Conservation (phyloP, 2,888 invertebrate species). For the Auanema sp. region DNA sequence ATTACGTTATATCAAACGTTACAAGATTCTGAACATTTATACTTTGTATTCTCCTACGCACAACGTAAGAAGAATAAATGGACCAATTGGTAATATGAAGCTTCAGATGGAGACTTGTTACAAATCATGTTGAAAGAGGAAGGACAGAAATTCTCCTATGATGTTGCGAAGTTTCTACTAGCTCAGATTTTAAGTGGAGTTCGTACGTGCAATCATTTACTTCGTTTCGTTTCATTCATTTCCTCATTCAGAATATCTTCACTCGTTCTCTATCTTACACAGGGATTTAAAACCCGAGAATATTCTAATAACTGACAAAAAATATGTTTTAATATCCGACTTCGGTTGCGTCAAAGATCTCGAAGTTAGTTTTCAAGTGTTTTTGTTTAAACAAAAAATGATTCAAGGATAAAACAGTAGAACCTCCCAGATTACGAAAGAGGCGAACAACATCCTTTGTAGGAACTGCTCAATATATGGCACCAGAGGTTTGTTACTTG, state of each 20-base stretch:
- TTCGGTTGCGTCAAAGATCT: slow-evolving; percentile 75
- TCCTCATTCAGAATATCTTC: slow-evolving; percentile 51
- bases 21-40: slow-evolving; percentile 87
- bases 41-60: slow-evolving; percentile 83
- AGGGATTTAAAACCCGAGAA: slow-evolving; percentile 74
- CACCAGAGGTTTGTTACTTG: slow-evolving; percentile 78
- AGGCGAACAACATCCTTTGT: slow-evolving; percentile 74
- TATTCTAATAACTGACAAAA: slow-evolving; percentile 89
- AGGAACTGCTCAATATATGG: slow-evolving; percentile 97
- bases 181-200: not conserved
- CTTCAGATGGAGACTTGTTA: slow-evolving; percentile 42
- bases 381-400: not conserved
- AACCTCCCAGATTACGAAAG: slow-evolving; percentile 1
- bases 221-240: slow-evolving; percentile 1
- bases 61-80: slow-evolving; percentile 23
- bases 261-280: slow-evolving; percentile 49
- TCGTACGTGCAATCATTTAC: not conserved
- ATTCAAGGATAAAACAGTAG: not conserved
- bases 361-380: slow-evolving; percentile 2
- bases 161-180: slow-evolving; percentile 76
- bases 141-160: slow-evolving; percentile 66
- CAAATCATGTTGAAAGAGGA: slow-evolving; percentile 35
- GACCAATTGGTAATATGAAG: not conserved
- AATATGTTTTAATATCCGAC: slow-evolving; percentile 94
- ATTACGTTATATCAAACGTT: slow-evolving; percentile 93